Evolutionary conservation across 2,113 vertebrate genomes (phyloP).

Genomic region (Pedetes capensis): DNA sequence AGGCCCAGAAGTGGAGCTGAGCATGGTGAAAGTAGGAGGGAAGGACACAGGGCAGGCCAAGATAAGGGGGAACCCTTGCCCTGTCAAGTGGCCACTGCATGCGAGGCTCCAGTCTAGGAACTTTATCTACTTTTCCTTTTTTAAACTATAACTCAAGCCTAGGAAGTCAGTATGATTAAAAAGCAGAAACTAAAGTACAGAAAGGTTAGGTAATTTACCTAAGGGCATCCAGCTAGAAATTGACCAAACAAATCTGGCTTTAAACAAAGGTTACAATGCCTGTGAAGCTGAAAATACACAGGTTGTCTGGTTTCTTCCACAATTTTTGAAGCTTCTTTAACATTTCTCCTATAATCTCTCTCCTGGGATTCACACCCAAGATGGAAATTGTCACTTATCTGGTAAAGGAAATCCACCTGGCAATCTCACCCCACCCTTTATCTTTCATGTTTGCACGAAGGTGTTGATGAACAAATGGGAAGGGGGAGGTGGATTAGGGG

Average conservation of each 20-base stretch:
- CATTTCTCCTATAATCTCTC: not conserved
- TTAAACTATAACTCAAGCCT: not conserved
- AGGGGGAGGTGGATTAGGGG: not conserved
- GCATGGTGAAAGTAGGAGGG: not conserved
- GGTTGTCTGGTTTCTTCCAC: not conserved
- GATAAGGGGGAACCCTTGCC: not conserved
- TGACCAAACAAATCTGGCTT: not conserved
- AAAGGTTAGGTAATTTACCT: not conserved
- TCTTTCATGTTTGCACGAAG: conserved; percentile 21
- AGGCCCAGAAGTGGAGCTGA: not conserved
- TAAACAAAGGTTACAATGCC: not conserved
- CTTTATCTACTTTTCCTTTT: not conserved
- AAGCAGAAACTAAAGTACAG: not conserved
- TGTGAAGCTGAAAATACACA: not conserved
- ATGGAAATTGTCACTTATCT: conserved; percentile 46
- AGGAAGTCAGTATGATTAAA: not conserved
- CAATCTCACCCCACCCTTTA: conserved; percentile 4
- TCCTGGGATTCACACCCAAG: conserved; percentile 26
- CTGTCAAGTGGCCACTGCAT: not conserved
- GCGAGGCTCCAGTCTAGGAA: not conserved
- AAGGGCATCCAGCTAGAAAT: not conserved
- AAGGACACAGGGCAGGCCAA: not conserved
- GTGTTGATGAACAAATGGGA: conserved; percentile 59
- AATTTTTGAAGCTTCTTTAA: not conserved
- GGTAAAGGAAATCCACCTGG: conserved; percentile 48